phyloP scores from a whole-genome alignment of 2,888 invertebrate species.

The Pachydiplax longipennis region DNA sequence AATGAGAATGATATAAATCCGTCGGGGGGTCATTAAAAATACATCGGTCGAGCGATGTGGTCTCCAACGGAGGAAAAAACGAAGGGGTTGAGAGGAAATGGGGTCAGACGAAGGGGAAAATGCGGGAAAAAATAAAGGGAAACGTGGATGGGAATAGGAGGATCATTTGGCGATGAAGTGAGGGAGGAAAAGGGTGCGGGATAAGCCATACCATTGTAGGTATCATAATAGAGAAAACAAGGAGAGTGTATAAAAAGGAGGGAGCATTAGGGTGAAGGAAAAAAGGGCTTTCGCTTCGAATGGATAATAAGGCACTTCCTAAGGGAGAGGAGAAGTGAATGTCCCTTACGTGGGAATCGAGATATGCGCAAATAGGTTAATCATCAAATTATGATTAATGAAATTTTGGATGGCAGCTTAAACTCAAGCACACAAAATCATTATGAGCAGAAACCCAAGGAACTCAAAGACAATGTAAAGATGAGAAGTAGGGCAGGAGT shows the following conservation, averaged over 20 bases:
- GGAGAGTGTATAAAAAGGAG: neutral
- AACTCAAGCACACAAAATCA: too few relatives aligned
- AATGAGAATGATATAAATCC: neutral
- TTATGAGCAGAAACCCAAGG: too few relatives aligned
- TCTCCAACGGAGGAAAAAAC: neutral
- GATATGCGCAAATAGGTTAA: too few relatives aligned
- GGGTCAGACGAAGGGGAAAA: neutral
- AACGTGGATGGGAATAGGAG: neutral
- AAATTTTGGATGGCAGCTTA: too few relatives aligned
- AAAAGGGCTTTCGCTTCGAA: neutral
- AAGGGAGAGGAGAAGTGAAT: neutral
- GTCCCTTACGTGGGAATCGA: neutral
- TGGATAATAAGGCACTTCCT: neutral
- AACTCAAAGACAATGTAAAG: too few relatives aligned
- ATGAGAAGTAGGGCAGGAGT: too few relatives aligned
- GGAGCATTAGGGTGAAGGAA: neutral
- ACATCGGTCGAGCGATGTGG: neutral
- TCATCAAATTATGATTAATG: too few relatives aligned
- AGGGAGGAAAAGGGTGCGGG: neutral
- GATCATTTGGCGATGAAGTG: neutral
- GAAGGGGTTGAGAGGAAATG: neutral
- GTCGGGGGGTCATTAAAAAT: conserved; percentile 1
- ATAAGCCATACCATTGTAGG: neutral
- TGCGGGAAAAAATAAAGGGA: neutral
- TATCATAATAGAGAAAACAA: neutral